Conservation (phyloP, 1,140 invertebrate genomes). For the Melitaea cinxia region DNA sequence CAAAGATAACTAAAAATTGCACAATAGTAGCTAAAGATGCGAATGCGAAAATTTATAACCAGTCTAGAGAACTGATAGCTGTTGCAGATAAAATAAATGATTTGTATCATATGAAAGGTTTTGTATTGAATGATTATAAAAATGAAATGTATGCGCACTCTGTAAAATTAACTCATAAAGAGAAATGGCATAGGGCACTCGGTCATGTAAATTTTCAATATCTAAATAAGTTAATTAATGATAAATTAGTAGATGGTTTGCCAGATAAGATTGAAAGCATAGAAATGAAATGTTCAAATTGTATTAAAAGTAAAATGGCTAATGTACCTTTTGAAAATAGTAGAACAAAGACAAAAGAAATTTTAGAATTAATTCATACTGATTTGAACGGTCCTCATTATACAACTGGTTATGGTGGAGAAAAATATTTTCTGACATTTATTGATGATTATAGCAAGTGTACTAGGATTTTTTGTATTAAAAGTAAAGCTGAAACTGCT, state of each 20-base stretch:
- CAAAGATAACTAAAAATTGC: too few species aligned
- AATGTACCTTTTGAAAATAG: slow-evolving; percentile 69
- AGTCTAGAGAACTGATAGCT: too few species aligned
- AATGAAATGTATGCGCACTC: slow-evolving; percentile 42
- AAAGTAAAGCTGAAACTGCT: slow-evolving; percentile 51
- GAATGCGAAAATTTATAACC: too few species aligned
- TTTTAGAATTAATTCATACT: slow-evolving; percentile 37
- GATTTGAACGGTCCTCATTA: slow-evolving; percentile 48
- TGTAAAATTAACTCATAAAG: slow-evolving; percentile 45
- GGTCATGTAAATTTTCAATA: slow-evolving; percentile 1
- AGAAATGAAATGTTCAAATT: slow-evolving; percentile 47
- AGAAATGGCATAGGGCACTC: neutral
- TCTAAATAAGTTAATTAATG: too few species aligned
- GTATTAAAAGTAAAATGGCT: slow-evolving; percentile 51
- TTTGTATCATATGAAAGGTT: too few species aligned
- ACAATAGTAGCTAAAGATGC: too few species aligned
- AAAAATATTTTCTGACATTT: slow-evolving; percentile 43
- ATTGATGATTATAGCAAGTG: neutral
- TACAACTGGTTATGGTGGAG: slow-evolving; percentile 51
- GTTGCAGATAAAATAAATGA: too few species aligned
- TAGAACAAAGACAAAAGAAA: slow-evolving; percentile 48
- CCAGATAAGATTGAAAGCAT: slow-evolving; percentile 51
- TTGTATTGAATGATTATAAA: slow-evolving; percentile 18
- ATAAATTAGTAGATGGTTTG: slow-evolving; percentile 48
- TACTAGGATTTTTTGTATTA: neutral